Base-by-base conservation (phyloP, 2,797 vertebrate genomes). In the Nasua narica region DNA sequence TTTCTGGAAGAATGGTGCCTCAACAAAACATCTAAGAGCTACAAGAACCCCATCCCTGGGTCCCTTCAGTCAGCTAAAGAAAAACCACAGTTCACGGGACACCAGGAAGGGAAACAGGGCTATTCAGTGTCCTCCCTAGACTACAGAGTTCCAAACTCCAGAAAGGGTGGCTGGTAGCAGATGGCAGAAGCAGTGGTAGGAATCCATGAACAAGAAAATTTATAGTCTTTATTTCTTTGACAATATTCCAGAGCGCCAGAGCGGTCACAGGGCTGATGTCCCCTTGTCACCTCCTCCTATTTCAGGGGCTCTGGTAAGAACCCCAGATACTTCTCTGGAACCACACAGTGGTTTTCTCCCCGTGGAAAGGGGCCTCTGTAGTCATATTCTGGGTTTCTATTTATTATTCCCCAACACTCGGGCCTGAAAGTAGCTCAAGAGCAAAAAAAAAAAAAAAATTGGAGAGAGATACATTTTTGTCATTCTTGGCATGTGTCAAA, bases 401-500 rank as follows among this genome's bases (percentile, higher is more conserved):
- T 90, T 88, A 77, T 97, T 95, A 72, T 95, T 86, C 50, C 12
- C 77, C 65, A 92, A 46, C 27, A 70, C 29, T 94, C 72, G 54
- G 40, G 40, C 37, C 86, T 86, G 46, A 87, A 97, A 93, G 85
- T 87, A 95, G 82, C 82, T 88, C 52, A 81, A 94, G 40, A 84
- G 83, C 48, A 77, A 56, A n/a, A 32, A 79, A 46, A 60, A 84
- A n/a, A 46, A 70, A 46, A 70, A 91, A 72, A 69, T 21, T 82
- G 58, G 62, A 92, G 82, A 87, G 35, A 74, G 78, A 91, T 35
- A 10, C 78, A 97, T 97, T 92, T 96, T 97, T 96, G 82, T 94
- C 93, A 97, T 97, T 97, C 78, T 96, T 97, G 97, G 88, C 95
- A 93, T 95, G 43, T 95, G 85, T 95, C 92, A 96, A 93, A 96